Conservation (phyloP, 2,113 vertebrate species). For the Leucopsar rothschildi region DNA sequence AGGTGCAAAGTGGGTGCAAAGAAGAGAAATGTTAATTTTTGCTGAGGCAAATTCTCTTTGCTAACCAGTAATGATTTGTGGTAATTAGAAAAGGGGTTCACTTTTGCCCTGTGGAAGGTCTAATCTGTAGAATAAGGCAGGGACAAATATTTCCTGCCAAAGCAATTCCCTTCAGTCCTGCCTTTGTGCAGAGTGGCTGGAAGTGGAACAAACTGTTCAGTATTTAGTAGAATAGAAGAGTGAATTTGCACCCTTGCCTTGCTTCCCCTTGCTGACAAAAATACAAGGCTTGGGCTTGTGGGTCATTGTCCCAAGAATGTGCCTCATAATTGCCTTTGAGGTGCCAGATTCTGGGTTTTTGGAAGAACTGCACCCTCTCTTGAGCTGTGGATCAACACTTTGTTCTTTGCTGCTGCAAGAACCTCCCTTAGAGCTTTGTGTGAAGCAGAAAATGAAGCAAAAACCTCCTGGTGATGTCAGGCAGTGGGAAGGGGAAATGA, state of each 20-base stretch:
- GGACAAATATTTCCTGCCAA: not conserved
- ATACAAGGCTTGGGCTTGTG: not conserved
- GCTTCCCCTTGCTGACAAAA: not conserved
- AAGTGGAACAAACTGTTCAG: not conserved
- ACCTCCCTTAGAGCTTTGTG: not conserved
- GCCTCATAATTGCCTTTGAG: not conserved
- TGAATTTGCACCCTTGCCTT: not conserved
- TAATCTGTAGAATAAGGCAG: not conserved
- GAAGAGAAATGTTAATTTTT: not conserved
- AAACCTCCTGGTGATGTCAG: not conserved
- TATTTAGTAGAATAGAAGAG: not conserved
- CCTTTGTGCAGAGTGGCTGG: not conserved
- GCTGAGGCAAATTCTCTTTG: not conserved
- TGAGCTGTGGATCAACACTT: not conserved
- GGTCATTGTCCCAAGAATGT: fast-evolving
- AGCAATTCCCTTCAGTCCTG: not conserved
- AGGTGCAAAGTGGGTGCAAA: not conserved
- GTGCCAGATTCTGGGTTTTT: not conserved
- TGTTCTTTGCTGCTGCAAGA: not conserved
- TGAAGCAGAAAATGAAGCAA: not conserved
- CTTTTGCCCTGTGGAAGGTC: not conserved
- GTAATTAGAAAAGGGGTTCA: not conserved
- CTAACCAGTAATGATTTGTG: not conserved
- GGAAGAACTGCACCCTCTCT: not conserved
- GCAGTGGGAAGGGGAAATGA: not conserved